Base-by-base conservation (phyloP, 1,140 invertebrate genomes). In the Vanessa tameamea region DNA sequence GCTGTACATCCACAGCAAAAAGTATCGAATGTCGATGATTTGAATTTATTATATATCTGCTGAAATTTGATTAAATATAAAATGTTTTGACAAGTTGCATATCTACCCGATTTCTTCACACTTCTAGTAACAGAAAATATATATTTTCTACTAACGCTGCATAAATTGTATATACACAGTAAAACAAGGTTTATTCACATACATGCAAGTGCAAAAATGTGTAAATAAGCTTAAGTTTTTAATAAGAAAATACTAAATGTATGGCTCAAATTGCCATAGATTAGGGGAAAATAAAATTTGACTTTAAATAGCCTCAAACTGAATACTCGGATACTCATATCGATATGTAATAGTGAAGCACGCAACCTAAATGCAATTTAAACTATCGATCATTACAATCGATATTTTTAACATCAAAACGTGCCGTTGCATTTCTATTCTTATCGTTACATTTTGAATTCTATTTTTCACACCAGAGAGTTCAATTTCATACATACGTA, bases 351-450 rank as follows among this genome's bases (percentile, higher is more conserved):
- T 31, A 26, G 16, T 57, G 14, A n/a, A 47, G 47, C 65, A 50
- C 6, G 53, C 37, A 67, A 61, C 50, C 59, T 65, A 55, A 50
- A 61, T 70, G 63, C 63, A 75, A 70, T 65, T 75, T 59, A 64
- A 61, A 20, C 63, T 68, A 75, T 75, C 67, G 61, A 75, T 75
- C 68, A 80, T 78, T 63, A 59, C 77, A 79, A 83, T 83, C 75
- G 78, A 73, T 76, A 75, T 68, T 80, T 77, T 76, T 80, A 76
- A 72, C 75, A 78, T 75, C 73, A 59, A 81, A 73, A 76, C 72
- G 64, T 78, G 77, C 61, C 23, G 64, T 16, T 63, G 64, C 64
- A 75, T 64, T 47, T 53, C 14, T 11, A 23, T 26, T 16, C 31
- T 20, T 16, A n/a, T 43, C 20, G 23, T 74, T 64, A 4, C 12